These are phyloP conservation scores for Sapayoa aenigma DNA, from an alignment of 2,113 vertebrate species.

Conservation along the genomic window DNA sequence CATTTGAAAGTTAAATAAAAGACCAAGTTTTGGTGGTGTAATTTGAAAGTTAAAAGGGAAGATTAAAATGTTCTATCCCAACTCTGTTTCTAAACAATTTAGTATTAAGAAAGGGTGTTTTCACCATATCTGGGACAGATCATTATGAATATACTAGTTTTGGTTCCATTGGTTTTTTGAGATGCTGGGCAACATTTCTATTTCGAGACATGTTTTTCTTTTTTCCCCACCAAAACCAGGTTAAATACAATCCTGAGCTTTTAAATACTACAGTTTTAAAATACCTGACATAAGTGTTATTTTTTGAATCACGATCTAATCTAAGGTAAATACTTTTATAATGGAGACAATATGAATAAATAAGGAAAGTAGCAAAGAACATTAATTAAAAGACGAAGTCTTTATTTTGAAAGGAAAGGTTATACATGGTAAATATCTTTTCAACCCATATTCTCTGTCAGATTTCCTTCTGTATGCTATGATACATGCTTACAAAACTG, in stretches of 20 bases:
- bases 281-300: background rate
- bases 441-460: background rate
- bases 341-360: background rate
- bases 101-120: background rate
- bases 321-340: background rate
- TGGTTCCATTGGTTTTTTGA: background rate
- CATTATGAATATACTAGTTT: background rate
- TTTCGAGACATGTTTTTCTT: background rate
- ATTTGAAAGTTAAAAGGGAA: background rate
- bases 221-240: background rate
- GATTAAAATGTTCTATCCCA: background rate
- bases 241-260: background rate
- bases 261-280: background rate
- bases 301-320: background rate
- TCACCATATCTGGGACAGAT: background rate
- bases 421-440: background rate
- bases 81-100: background rate
- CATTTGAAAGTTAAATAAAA: background rate
- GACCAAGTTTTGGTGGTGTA: background rate
- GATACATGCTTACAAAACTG: background rate
- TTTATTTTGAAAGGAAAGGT: background rate
- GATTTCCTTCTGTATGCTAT: background rate
- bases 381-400: background rate
- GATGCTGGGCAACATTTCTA: background rate
- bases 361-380: background rate